Base-by-base conservation (phyloP, 2,888 invertebrate genomes). In the Parasteatoda lunata region DNA sequence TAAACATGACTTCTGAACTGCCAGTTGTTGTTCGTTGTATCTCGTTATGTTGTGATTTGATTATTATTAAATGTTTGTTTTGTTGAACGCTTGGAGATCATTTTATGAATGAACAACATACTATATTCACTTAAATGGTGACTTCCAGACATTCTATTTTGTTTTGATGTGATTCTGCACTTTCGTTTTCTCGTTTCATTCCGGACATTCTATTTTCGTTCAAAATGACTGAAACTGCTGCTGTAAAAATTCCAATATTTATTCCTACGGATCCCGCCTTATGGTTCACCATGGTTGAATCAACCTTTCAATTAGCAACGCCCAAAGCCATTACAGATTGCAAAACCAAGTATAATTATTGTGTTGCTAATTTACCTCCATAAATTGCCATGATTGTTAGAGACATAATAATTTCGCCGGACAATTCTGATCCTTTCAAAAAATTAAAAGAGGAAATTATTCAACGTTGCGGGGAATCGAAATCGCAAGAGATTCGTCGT, bases 291-390 rank as follows among this genome's bases (percentile, higher is more conserved):
- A 54, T 54, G 54, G 7, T 7, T 11, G 73, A 73, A 5, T 51
- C 66, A 0, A 72, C 80, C 5, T 72, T 72, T 11, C 30, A 49
- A 51, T 45, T 54, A 9, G 54, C 54, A 7, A 54, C 54, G 11
- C 54, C 54, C 8, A 54, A n/a, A n/a, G n/a, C n/a, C n/a, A n/a
- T n/a, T n/a, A n/a, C n/a, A n/a, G n/a, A n/a, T n/a, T n/a, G n/a
- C n/a, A n/a, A 7, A 51, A 79, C 84, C 4, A 66, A 72, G 48
- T 84, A 59, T 13, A 70, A 77, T 30, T 51, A 59, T 51, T 7
- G 7, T 7, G 54, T 54, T 54, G 54, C 54, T 7, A 7, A 54
- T 11, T 11, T 54, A 54, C 54, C 54, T 54, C 54, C 54, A 7
- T 1, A 54, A 9, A 54, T 11, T 11, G 64, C 79, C 5, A 15